A percentile compares a stretch with the other conserved stretches of the same genome.
These are phyloP conservation scores for Pygathrix nemaeus DNA, from an alignment of 2,113 vertebrate species.

Conservation along the genomic window DNA sequence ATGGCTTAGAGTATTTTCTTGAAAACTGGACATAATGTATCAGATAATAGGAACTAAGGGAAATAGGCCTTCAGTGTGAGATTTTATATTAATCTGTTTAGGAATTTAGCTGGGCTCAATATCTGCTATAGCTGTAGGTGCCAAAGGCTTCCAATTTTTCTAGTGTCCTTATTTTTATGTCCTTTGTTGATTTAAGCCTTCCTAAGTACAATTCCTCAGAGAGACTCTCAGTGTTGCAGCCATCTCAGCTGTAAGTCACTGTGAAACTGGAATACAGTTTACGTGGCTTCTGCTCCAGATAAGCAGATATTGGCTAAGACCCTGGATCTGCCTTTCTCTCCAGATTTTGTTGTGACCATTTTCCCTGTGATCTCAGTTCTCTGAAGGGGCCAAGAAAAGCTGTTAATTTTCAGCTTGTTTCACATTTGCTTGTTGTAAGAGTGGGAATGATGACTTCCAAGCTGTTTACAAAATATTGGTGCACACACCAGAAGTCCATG, in stretches of 20 bases:
- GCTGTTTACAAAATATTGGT: not conserved
- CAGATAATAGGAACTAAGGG: not conserved
- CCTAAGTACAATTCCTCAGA: not conserved
- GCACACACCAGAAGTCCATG: not conserved
- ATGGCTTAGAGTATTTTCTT: not conserved
- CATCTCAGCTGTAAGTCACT: not conserved
- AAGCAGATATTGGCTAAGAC: not conserved
- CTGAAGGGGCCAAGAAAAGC: not conserved
- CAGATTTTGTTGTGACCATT: not conserved
- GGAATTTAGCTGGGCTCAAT: not conserved
- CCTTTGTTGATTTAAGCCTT: not conserved
- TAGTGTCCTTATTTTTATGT: not conserved
- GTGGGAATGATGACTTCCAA: not conserved
- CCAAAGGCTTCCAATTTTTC: not conserved
- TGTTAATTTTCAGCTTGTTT: not conserved
- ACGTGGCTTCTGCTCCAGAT: rapidly evolving
- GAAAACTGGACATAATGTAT: not conserved
- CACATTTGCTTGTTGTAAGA: not conserved
- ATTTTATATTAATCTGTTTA: not conserved
- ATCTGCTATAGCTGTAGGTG: not conserved
- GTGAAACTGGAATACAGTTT: not conserved
- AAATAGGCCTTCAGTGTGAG: not conserved
- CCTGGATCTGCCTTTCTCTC: not conserved
- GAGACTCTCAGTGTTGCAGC: not conserved
- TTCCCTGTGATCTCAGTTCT: not conserved